Conservation (phyloP, 2,113 vertebrate genomes). For the Cromileptes altivelis region DNA sequence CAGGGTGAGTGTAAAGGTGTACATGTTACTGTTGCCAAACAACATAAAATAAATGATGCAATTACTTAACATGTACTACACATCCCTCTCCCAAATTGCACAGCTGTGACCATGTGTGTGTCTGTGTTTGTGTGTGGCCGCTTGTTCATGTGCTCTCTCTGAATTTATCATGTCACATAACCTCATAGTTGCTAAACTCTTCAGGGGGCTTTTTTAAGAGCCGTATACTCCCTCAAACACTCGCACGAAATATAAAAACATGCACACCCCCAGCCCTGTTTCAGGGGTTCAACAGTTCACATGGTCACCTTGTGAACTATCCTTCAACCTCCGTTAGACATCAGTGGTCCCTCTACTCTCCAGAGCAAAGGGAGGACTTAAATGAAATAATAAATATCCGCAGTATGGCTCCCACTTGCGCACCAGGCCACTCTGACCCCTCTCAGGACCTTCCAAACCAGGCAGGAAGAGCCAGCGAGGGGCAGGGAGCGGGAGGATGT, state of each 20-base stretch:
- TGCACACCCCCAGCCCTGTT: conserved; percentile 18
- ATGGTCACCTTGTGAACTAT: conserved; percentile 75
- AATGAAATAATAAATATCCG: conserved; percentile 86
- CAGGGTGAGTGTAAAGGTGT: conserved; percentile 39
- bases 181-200: conserved; percentile 67
- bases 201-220: conserved; percentile 67
- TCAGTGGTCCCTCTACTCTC: conserved; percentile 69
- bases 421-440: conserved; percentile 78
- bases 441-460: conserved; percentile 81
- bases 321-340: conserved; percentile 70
- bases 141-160: conserved; percentile 42
- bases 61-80: conserved; percentile 71
- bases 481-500: conserved; percentile 51
- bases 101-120: conserved; percentile 45
- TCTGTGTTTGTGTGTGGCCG: conserved; percentile 42
- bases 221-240: background rate
- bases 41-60: conserved; percentile 76
- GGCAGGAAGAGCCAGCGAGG: conserved; percentile 74
- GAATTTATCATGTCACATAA: conserved; percentile 78
- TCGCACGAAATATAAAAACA: conserved; percentile 26
- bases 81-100: conserved; percentile 65
- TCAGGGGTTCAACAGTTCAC: conserved; percentile 78
- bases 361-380: conserved; percentile 76
- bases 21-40: conserved; percentile 68
- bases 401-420: conserved; percentile 76